Evolutionary conservation across 2,113 vertebrate species (phyloP).

Genomic region (Aix galericulata): DNA sequence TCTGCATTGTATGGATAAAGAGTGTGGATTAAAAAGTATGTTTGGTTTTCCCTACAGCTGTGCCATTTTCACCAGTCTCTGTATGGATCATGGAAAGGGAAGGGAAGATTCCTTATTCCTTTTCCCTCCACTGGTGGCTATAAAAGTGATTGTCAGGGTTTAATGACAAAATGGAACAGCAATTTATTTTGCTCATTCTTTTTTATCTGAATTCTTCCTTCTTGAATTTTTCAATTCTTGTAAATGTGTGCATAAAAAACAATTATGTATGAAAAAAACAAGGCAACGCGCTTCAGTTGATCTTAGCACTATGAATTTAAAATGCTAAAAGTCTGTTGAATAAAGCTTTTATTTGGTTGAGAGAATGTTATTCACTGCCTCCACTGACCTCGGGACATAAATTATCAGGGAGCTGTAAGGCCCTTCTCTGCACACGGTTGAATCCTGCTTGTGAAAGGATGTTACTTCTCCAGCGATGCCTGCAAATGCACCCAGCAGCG

Average conservation of each 20-base stretch:
- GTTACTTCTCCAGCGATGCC: accelerated
- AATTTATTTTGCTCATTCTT: not conserved
- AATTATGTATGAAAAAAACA: not conserved
- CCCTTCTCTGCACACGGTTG: not conserved
- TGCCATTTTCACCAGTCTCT: not conserved
- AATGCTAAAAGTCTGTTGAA: not conserved
- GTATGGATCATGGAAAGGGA: not conserved
- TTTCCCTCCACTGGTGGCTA: not conserved
- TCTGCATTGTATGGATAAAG: not conserved
- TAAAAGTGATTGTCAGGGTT: not conserved
- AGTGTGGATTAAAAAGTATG: not conserved
- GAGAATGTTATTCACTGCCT: not conserved
- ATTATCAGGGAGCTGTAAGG: not conserved
- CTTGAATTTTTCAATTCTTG: not conserved
- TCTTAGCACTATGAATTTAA: not conserved
- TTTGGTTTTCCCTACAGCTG: not conserved
- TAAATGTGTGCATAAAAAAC: not conserved
- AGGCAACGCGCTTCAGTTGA: not conserved
- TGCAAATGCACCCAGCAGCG: accelerated
- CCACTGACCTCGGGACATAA: not conserved
- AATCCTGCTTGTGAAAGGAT: not conserved
- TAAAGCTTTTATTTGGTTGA: not conserved
- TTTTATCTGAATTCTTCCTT: not conserved
- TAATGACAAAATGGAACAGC: not conserved
- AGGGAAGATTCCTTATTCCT: not conserved